A percentile compares a stretch with the other conserved stretches of the same genome.
phyloP scores from a whole-genome alignment of 2,113 vertebrate species.

The Otolemur garnettii region DNA sequence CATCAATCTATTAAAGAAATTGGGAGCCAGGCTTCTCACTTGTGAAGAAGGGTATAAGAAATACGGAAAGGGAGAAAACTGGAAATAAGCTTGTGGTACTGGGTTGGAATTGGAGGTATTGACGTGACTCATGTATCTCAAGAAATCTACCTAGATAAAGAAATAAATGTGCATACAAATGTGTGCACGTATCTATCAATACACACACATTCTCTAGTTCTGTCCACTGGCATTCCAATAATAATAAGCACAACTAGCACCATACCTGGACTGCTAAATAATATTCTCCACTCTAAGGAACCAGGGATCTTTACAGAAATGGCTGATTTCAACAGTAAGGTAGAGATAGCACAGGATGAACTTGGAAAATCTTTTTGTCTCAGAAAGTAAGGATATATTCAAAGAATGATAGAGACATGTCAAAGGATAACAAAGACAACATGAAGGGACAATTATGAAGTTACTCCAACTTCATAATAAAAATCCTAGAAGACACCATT shows the following conservation, averaged over 20 bases:
- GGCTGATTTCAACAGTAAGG: neutral
- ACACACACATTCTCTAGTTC: neutral
- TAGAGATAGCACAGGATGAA: neutral
- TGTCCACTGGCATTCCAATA: neutral
- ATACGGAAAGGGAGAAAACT: neutral
- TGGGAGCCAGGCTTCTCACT: neutral
- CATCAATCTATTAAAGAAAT: neutral
- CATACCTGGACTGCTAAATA: neutral
- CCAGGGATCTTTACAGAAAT: conserved; percentile 7
- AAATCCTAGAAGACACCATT: neutral
- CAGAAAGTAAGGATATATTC: conserved; percentile 26
- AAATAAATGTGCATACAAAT: conserved; percentile 34
- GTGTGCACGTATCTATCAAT: neutral
- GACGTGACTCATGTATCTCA: conserved; percentile 23
- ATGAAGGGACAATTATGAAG: neutral
- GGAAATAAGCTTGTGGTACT: neutral
- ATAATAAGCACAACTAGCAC: neutral
- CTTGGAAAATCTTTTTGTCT: neutral
- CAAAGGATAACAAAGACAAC: neutral
- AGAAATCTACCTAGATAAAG: conserved; percentile 19
- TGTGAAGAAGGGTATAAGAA: neutral
- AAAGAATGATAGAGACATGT: neutral
- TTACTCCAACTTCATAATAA: neutral
- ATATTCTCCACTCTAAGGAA: neutral
- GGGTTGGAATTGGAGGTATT: neutral